Evolutionary conservation across 2,113 vertebrate species (phyloP).

Genomic region (Petromus typicus): DNA sequence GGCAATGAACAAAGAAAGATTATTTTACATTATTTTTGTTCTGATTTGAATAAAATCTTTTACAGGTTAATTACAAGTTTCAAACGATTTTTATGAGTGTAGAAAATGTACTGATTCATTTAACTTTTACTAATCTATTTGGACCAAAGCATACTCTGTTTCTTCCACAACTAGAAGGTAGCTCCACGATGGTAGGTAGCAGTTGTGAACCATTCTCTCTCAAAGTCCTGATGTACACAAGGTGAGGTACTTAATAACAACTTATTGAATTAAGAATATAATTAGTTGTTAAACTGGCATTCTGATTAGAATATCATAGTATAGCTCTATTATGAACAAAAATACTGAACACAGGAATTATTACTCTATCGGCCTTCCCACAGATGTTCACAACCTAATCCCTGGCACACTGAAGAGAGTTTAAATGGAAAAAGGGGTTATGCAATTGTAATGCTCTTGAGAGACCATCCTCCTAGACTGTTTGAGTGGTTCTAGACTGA

Average conservation of each 20-base stretch:
- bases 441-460: not conserved
- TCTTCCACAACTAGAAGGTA: not conserved
- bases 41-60: constrained; percentile 15
- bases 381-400: not conserved
- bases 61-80: constrained; percentile 19
- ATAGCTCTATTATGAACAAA: not conserved
- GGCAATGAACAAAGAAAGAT: constrained; percentile 23
- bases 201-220: not conserved
- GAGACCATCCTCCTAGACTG: not conserved
- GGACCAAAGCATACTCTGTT: not conserved
- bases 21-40: not conserved
- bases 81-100: constrained; percentile 4
- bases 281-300: not conserved
- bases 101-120: not conserved
- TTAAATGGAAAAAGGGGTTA: not conserved
- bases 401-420: not conserved
- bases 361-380: not conserved
- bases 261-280: not conserved
- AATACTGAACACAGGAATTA: not conserved
- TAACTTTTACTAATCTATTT: constrained; percentile 28
- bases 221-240: not conserved
- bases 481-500: not conserved
- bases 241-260: not conserved
- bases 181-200: not conserved
- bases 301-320: not conserved